A percentile compares a stretch with the other conserved stretches of the same genome.
Conservation (phyloP, 2,888 invertebrate species). For the Drosophila lutescens region DNA sequence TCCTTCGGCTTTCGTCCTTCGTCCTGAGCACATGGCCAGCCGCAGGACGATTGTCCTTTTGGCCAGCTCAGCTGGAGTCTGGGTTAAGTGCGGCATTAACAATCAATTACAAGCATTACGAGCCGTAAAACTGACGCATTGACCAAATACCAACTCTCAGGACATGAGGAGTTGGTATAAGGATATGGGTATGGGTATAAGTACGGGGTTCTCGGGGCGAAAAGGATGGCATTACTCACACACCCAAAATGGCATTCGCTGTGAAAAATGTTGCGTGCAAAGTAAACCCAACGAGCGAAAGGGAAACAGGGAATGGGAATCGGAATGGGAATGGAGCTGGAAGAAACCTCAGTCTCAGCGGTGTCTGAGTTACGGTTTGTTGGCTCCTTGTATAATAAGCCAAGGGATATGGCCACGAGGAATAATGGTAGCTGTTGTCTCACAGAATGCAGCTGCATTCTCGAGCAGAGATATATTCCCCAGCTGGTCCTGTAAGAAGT, state of each 20-base stretch:
- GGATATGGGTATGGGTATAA: background rate
- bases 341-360: constrained; percentile 26
- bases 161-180: background rate
- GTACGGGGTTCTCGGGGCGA: background rate
- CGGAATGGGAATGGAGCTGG: background rate
- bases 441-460: constrained; percentile 1
- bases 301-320: background rate
- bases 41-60: constrained; percentile 49
- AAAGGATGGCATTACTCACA: constrained; percentile 38
- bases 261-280: constrained; percentile 56
- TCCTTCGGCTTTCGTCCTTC: background rate
- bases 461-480: constrained; percentile 5
- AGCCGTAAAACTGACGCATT: constrained; percentile 69
- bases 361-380: constrained; percentile 46
- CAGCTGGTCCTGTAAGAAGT: background rate
- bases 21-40: constrained; percentile 18
- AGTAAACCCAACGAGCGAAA: constrained; percentile 29
- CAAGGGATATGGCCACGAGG: constrained; percentile 22
- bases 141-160: constrained; percentile 48
- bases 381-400: constrained; percentile 44
- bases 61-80: constrained; percentile 50
- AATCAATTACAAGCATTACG: constrained; percentile 71
- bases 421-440: constrained; percentile 8
- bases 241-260: constrained; percentile 13
- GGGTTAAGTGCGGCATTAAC: constrained; percentile 69